Evolutionary conservation across 2,113 vertebrate species (phyloP).

Genomic region (Ahaetulla prasina): DNA sequence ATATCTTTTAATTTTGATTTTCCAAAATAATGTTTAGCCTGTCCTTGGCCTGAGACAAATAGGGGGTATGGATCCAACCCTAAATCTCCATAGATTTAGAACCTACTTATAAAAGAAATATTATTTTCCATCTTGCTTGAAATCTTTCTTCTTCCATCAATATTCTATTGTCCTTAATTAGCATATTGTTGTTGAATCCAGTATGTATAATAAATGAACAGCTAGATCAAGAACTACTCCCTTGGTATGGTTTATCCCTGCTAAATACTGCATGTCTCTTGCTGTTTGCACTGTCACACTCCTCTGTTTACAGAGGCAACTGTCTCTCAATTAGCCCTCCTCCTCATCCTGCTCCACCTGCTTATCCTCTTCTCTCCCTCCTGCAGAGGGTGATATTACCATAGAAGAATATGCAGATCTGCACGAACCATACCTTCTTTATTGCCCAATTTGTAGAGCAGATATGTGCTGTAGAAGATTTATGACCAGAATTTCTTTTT

Average conservation of each 20-base stretch:
- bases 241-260: not conserved
- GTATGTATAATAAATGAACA: not conserved
- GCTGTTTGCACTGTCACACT: not conserved
- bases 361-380: not conserved
- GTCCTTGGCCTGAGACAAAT: not conserved
- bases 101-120: slow-evolving; percentile 20
- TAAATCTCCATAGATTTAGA: not conserved
- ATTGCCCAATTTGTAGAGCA: not conserved
- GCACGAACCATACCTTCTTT: not conserved
- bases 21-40: not conserved
- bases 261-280: not conserved
- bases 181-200: not conserved
- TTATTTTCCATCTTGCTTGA: not conserved
- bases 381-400: not conserved
- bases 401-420: not conserved
- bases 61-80: not conserved
- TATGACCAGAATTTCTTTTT: not conserved
- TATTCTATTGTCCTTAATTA: not conserved
- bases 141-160: not conserved
- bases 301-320: not conserved
- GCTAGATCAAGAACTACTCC: not conserved
- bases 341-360: not conserved
- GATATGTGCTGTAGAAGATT: not conserved
- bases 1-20: not conserved
- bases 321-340: not conserved